Percentiles rank a stretch among this genome's conserved stretches.
Evolutionary conservation across 2,888 invertebrate species (phyloP).

Genomic region (Caenorhabditis doughertyi): DNA sequence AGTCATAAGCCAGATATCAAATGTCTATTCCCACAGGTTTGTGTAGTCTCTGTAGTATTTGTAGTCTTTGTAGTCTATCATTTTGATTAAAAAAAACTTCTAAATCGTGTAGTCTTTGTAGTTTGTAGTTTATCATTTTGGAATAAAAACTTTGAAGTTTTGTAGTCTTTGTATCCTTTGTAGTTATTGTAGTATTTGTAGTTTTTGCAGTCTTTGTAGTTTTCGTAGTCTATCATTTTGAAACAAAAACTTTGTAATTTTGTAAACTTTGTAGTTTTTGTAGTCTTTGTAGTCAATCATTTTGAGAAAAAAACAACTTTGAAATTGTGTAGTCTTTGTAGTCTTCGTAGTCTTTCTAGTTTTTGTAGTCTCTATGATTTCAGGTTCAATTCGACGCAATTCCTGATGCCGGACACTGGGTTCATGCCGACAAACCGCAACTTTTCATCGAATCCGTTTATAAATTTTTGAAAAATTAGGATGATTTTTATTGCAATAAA

Average conservation of each 20-base stretch:
- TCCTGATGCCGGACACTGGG: conserved; percentile 93
- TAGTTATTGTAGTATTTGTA: too few species aligned
- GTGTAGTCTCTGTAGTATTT: background rate
- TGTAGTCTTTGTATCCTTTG: too few species aligned
- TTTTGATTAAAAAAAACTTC: too few species aligned
- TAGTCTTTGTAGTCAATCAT: too few species aligned
- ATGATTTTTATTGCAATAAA: background rate
- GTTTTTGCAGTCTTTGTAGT: too few species aligned
- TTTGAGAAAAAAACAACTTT: too few species aligned
- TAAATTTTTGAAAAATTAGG: conserved; percentile 85
- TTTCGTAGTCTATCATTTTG: too few species aligned
- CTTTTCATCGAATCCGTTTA: conserved; percentile 88
- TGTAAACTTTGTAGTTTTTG: too few species aligned
- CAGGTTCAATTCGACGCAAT: conserved; percentile 87
- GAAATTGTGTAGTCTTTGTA: conserved; percentile 67
- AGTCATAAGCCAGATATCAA: conserved; percentile 78
- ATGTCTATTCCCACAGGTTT: conserved; percentile 67
- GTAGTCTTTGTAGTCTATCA: too few species aligned
- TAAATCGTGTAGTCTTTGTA: background rate
- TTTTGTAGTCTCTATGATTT: background rate
- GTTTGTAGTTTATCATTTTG: too few species aligned
- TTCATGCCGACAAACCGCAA: conserved; percentile 93
- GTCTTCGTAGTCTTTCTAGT: conserved; percentile 13
- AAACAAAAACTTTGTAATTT: too few species aligned
- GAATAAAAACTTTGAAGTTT: too few species aligned